Conservation (phyloP, 2,888 invertebrate genomes). For the Lepidochitona cinerea region DNA sequence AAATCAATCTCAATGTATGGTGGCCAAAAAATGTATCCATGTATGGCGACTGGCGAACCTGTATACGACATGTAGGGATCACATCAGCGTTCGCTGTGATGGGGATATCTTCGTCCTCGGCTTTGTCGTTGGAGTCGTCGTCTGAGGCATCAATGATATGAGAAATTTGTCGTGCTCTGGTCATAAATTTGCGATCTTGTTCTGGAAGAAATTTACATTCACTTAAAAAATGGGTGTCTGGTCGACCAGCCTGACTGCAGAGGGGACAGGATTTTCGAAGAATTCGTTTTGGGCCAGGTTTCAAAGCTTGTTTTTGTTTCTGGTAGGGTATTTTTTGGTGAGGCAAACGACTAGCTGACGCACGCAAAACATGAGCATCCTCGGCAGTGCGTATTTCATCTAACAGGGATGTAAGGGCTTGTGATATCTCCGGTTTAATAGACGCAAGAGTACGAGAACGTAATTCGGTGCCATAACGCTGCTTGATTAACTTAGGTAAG, state of each 20-base stretch:
- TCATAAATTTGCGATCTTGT: not conserved
- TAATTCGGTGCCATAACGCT: not conserved
- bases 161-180: not conserved
- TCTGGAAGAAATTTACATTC: not conserved
- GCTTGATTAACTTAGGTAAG: constrained; percentile 16
- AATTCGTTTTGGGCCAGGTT: no score
- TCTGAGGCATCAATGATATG: not conserved
- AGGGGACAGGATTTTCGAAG: no score
- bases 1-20: no score
- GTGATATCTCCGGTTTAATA: constrained; percentile 8
- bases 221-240: not conserved
- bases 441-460: constrained; percentile 2
- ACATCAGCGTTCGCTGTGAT: not conserved
- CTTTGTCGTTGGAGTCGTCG: not conserved
- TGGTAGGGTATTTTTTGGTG: no score
- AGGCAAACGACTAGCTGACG: no score
- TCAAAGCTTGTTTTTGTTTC: no score
- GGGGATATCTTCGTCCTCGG: not conserved
- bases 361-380: no score
- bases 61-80: not conserved
- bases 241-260: not conserved
- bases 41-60: not conserved
- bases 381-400: constrained; percentile 8
- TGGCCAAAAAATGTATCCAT: no score
- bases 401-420: constrained; percentile 12